Percentiles rank a stretch among this genome's conserved stretches.
phyloP scores from a whole-genome alignment of 1,140 invertebrate genomes.

The Heliconius melpomene region DNA sequence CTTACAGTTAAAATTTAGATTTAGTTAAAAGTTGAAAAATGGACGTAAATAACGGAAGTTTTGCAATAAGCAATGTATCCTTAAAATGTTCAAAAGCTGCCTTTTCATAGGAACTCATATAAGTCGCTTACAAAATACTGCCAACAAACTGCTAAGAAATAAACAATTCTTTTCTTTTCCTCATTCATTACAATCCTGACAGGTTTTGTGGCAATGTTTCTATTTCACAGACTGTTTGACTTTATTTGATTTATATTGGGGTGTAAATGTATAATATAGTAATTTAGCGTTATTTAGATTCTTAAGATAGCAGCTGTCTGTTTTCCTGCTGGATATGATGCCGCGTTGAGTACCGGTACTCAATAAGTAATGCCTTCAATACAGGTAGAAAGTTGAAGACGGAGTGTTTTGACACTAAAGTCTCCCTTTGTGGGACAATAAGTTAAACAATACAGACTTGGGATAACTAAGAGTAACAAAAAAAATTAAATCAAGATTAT shows the following conservation, averaged over 20 bases:
- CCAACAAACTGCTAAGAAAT: neutral
- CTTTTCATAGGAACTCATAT: neutral
- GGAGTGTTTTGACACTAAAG: too few relatives aligned
- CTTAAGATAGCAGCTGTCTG: too few relatives aligned
- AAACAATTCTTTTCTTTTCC: conserved; percentile 3
- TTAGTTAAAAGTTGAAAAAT: neutral
- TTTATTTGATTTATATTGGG: conserved; percentile 5
- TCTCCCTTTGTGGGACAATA: too few relatives aligned
- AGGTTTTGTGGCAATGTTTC: neutral
- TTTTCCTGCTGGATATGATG: too few relatives aligned
- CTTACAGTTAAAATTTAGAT: too few relatives aligned
- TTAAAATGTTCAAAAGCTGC: neutral
- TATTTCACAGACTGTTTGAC: neutral
- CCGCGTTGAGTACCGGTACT: too few relatives aligned
- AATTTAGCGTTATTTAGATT: neutral
- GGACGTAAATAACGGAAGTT: neutral
- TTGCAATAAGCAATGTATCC: neutral
- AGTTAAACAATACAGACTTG: too few relatives aligned
- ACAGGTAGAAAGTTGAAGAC: too few relatives aligned
- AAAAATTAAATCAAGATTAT: too few relatives aligned
- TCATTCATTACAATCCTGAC: conserved; percentile 1
- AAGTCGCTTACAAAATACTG: neutral
- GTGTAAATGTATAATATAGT: neutral
- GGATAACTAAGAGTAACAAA: too few relatives aligned
- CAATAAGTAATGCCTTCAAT: too few relatives aligned